These are phyloP conservation scores for Pocillopora meandrina DNA, from an alignment of 92 coral and sea anemone genomes.

Conservation along the genomic window DNA sequence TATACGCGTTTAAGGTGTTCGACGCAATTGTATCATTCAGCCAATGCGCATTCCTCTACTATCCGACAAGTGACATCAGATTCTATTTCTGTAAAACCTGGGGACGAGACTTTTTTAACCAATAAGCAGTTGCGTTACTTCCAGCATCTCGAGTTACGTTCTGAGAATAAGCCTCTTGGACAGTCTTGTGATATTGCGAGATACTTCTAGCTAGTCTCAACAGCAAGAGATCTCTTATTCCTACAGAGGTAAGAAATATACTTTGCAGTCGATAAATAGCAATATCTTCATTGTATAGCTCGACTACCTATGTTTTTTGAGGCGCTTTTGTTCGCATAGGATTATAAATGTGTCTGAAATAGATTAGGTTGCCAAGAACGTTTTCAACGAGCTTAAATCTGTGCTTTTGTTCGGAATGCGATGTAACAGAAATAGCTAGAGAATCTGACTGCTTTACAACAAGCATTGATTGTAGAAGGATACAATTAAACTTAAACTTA, in stretches of 20 bases:
- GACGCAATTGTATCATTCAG: too few relatives aligned
- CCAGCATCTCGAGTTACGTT: constrained; percentile 45
- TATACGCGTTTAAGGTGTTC: neutral
- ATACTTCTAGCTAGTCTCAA: neutral
- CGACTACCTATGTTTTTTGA: neutral
- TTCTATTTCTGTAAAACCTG: neutral
- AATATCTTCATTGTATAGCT: neutral
- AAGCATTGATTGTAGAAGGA: neutral
- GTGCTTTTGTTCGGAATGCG: neutral
- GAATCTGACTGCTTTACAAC: neutral
- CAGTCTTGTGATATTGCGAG: neutral
- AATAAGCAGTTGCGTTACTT: constrained; percentile 24
- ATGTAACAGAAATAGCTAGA: neutral
- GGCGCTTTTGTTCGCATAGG: neutral
- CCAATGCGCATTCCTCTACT: constrained; percentile 13
- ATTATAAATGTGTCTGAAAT: too few relatives aligned
- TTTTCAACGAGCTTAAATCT: neutral
- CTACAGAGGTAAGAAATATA: constrained; percentile 1
- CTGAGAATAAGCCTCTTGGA: neutral
- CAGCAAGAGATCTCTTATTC: neutral
- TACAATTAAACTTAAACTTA: too few relatives aligned
- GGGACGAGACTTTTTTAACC: neutral
- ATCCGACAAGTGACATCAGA: neutral
- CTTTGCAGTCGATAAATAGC: neutral
- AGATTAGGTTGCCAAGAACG: too few relatives aligned